Conservation (phyloP, 1,140 invertebrate species). For the Mercenaria mercenaria region DNA sequence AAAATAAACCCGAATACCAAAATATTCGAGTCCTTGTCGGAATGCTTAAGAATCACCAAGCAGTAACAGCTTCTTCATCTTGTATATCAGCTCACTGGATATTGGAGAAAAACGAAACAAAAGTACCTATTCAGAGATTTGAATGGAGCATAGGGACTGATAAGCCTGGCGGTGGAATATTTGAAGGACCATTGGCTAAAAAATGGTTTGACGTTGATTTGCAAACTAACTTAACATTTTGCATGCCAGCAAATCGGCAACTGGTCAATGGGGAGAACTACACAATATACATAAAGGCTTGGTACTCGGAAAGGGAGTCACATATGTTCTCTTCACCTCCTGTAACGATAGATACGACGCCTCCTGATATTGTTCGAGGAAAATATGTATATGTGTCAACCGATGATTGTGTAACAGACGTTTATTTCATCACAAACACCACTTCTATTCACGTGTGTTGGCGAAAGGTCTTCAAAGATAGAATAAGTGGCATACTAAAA, state of each 20-base stretch:
- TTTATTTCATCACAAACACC: slow-evolving; percentile 63
- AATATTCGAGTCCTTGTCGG: slow-evolving; percentile 29
- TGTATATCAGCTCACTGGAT: slow-evolving; percentile 68
- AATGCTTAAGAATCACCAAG: not conserved
- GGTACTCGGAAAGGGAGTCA: slow-evolving; percentile 57
- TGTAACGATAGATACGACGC: slow-evolving; percentile 62
- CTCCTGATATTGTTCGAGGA: slow-evolving; percentile 66
- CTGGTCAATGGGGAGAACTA: slow-evolving; percentile 60
- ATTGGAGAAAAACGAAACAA: not conserved
- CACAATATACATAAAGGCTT: slow-evolving; percentile 70
- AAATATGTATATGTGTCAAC: slow-evolving; percentile 63
- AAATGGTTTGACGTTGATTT: slow-evolving; percentile 72
- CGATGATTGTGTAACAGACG: slow-evolving; percentile 60
- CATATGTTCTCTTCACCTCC: slow-evolving; percentile 59
- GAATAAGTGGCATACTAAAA: slow-evolving; percentile 59
- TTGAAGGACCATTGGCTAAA: slow-evolving; percentile 55
- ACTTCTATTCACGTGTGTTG: slow-evolving; percentile 68
- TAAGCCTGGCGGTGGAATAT: slow-evolving; percentile 68
- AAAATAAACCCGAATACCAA: not conserved
- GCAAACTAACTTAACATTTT: slow-evolving; percentile 63
- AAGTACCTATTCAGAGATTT: slow-evolving; percentile 51
- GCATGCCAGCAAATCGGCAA: slow-evolving; percentile 49
- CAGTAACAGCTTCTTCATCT: slow-evolving; percentile 54
- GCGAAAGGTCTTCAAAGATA: slow-evolving; percentile 71
- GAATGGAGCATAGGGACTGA: slow-evolving; percentile 73